Percentiles rank a stretch among this genome's conserved stretches.
phyloP scores from a whole-genome alignment of 2,113 vertebrate genomes.

The Ranitomeya variabilis region DNA sequence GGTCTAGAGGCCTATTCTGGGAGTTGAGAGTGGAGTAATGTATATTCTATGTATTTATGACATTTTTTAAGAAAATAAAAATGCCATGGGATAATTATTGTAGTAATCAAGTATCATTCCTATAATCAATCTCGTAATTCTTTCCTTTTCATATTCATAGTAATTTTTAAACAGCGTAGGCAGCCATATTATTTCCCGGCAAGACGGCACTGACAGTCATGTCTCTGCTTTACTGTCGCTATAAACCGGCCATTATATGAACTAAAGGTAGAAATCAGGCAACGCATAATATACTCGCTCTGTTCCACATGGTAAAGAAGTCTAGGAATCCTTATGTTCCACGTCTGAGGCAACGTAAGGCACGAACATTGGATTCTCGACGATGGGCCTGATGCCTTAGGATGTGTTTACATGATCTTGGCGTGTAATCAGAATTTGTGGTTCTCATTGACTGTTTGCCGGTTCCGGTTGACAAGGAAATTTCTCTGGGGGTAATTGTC shows the following conservation, averaged over 20 bases:
- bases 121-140: neutral
- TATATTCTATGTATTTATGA: neutral
- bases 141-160: neutral
- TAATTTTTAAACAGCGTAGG: neutral
- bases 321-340: neutral
- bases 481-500: slow-evolving; percentile 19
- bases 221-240: neutral
- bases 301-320: neutral
- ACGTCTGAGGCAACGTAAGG: neutral
- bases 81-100: neutral
- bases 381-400: neutral
- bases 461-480: neutral
- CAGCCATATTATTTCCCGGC: neutral
- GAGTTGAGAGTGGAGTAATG: neutral
- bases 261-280: slow-evolving; percentile 9
- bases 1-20: neutral
- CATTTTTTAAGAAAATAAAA: neutral
- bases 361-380: neutral
- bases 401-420: neutral
- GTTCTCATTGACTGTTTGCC: neutral
- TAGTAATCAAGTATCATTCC: neutral
- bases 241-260: neutral
- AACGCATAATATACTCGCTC: neutral
- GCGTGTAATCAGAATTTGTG: slow-evolving; percentile 14
- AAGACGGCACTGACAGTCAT: neutral